Evolutionary conservation across 2,113 vertebrate genomes (phyloP).

Genomic region (Otis tarda): DNA sequence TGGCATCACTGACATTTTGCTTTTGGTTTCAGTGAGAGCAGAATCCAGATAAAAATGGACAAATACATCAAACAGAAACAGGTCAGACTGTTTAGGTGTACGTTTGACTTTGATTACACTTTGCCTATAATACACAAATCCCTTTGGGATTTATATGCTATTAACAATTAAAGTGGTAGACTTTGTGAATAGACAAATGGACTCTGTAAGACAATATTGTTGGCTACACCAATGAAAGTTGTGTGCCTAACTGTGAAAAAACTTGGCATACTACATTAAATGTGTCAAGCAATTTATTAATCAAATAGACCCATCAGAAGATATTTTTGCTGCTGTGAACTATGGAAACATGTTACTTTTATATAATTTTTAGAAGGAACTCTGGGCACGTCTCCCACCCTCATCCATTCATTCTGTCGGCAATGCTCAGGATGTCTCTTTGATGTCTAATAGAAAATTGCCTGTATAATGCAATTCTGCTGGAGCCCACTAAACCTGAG

Average conservation of each 20-base stretch:
- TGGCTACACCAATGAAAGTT: neutral
- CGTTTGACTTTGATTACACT: neutral
- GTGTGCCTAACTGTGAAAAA: neutral
- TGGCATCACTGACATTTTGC: neutral
- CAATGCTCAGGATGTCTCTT: neutral
- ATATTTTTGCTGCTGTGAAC: neutral
- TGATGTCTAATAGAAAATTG: conserved; percentile 27
- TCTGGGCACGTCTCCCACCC: neutral
- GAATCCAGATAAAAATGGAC: neutral
- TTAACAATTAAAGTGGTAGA: neutral
- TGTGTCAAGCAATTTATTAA: neutral
- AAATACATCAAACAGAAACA: neutral
- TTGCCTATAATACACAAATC: neutral
- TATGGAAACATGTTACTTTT: neutral
- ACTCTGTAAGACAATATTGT: neutral
- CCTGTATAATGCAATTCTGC: neutral
- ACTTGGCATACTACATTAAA: neutral
- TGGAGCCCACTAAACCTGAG: neutral
- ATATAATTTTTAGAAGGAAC: neutral
- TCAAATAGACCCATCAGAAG: neutral
- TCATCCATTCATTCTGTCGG: conserved; percentile 3
- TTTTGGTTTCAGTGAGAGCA: neutral
- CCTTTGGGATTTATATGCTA: neutral
- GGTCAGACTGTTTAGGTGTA: neutral
- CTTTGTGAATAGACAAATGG: neutral